Evolutionary conservation across 92 coral and sea anemone genomes (phyloP).

Genomic region (Palythoa grandis): DNA sequence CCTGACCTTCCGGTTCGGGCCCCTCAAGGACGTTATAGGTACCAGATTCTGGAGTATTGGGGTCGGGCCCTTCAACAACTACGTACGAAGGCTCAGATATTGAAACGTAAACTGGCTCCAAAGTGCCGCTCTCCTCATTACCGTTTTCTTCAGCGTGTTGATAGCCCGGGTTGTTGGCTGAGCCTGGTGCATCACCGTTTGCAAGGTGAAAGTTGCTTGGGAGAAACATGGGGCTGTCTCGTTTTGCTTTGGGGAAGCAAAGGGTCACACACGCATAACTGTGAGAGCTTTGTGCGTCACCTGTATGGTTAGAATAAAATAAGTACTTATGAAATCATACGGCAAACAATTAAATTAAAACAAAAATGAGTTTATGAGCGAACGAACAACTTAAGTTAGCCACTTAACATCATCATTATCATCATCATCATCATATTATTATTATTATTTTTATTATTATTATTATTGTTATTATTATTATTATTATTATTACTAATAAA

Average conservation of each 20-base stretch:
- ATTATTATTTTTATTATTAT: too few relatives aligned
- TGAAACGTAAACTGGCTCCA: not conserved
- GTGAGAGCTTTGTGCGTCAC: not conserved
- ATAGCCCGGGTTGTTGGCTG: not conserved
- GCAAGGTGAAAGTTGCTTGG: not conserved
- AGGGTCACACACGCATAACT: not conserved
- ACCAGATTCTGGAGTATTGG: not conserved
- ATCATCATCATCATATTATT: too few relatives aligned
- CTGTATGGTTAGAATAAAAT: not conserved
- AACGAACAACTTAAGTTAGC: too few relatives aligned
- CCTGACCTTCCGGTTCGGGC: not conserved
- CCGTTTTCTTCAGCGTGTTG: not conserved
- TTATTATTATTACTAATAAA: too few relatives aligned
- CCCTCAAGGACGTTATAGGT: not conserved
- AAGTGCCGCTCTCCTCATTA: not conserved
- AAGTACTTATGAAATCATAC: not conserved
- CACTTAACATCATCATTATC: too few relatives aligned
- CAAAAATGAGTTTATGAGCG: too few relatives aligned
- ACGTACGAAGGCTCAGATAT: not conserved
- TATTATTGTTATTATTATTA: too few relatives aligned
- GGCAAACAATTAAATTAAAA: not conserved
- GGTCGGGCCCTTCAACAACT: not conserved
- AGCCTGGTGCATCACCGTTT: not conserved
- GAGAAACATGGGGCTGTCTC: not conserved
- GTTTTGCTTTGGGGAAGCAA: not conserved